Evolutionary conservation across 2,113 vertebrate species (phyloP), one percentile per base, ranked within the genome.

Genomic region (Archocentrus centrarchus): DNA sequence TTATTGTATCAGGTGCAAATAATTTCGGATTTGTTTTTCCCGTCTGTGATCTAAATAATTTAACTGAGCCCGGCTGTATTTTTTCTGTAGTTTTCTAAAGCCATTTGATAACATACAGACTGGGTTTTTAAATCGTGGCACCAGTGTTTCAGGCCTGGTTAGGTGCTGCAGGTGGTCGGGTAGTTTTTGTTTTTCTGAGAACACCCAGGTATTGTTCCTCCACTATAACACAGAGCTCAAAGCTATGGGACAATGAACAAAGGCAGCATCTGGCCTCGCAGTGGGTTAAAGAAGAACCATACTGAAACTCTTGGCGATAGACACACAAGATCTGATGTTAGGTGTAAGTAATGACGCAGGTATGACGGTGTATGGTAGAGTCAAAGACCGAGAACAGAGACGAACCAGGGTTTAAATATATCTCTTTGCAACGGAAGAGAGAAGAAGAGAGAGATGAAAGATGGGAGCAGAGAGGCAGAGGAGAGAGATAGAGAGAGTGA

Each of bases 331-430:
- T 82, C 80, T 86, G 90, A 77, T 79, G 86, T 80, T 85, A 88
- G 90, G 75, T 15, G 75, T 44, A 76, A 82, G 79, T 81, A 85
- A 90, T 93, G 93, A 93, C 89, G 89, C 92, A 92, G 93, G 95
- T 93, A 92, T 92, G 91, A 93, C 81, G 91, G 89, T 81, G 73
- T 83, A 86, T 53, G 92, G 63, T 15, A 3, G 58, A 91, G 86
- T 87, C 81, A 78, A 88, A 86, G 83, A 83, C 79, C 24, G 39
- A 87, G 85, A 88, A 81, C 59, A 64, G 77, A 88, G 90, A 11
- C 79, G 78, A 86, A 79, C 22, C 37, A 27, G 85, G 75, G 91
- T 95, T 95, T 93, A 95, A 94, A 95, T 94, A 89, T 91, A 94
- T 92, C 89, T 83, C 81, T 89, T 85, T 91, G 83, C 90, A 88